Evolutionary conservation across 2,113 vertebrate species (phyloP).

Genomic region (Galeopterus variegatus): DNA sequence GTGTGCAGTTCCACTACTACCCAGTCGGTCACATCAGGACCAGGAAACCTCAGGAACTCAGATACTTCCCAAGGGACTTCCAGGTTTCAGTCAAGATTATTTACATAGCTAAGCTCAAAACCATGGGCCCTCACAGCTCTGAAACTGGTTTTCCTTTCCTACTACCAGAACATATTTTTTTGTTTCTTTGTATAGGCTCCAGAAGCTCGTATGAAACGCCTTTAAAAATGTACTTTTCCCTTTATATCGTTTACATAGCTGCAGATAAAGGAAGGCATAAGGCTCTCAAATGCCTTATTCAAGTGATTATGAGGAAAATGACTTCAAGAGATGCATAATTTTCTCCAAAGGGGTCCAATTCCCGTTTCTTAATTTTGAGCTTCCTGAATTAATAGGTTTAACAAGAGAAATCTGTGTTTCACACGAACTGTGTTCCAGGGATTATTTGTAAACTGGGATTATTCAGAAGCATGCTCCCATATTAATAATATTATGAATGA

Average conservation of each 20-base stretch:
- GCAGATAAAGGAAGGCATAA: neutral
- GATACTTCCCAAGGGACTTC: neutral
- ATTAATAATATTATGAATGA: neutral
- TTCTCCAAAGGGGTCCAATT: conserved; percentile 16
- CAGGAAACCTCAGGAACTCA: neutral
- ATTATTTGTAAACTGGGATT: neutral
- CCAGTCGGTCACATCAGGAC: neutral
- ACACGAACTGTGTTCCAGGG: neutral
- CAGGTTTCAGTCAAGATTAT: neutral
- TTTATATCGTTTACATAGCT: neutral
- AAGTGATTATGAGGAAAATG: neutral
- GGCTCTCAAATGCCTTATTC: neutral
- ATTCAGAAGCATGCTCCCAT: neutral
- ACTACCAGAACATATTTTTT: neutral
- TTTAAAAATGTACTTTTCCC: neutral
- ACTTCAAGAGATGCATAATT: neutral
- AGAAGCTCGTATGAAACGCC: neutral
- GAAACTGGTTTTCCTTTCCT: neutral
- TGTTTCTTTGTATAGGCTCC: neutral
- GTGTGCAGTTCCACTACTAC: neutral
- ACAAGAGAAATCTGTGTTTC: neutral
- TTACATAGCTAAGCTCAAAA: neutral
- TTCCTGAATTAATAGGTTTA: neutral
- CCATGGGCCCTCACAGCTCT: neutral
- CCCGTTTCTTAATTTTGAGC: neutral